These are phyloP conservation scores for Lacerta agilis DNA, from an alignment of 2,797 vertebrate genomes.

Conservation along the genomic window DNA sequence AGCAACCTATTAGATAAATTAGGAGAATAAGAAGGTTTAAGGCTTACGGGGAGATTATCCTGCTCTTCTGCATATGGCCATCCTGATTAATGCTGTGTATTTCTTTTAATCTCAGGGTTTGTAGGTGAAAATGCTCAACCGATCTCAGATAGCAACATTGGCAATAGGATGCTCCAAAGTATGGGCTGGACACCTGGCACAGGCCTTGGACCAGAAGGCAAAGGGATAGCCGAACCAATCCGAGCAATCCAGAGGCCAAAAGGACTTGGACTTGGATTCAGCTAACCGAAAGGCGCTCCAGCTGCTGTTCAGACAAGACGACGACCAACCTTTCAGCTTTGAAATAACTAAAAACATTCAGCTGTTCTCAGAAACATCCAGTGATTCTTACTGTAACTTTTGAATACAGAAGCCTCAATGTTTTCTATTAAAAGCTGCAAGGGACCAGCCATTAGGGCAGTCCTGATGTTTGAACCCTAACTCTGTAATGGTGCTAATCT, in stretches of 20 bases:
- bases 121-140: slow-evolving; percentile 88
- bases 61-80: slow-evolving; percentile 57
- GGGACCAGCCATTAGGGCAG: slow-evolving; percentile 37
- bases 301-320: slow-evolving; percentile 35
- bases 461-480: slow-evolving; percentile 41
- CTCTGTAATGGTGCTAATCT: slow-evolving; percentile 74
- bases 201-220: slow-evolving; percentile 92
- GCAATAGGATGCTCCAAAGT: slow-evolving; percentile 93
- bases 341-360: slow-evolving; percentile 34
- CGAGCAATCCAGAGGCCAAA: slow-evolving; percentile 88
- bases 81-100: slow-evolving; percentile 66
- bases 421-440: slow-evolving; percentile 32
- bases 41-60: slow-evolving; percentile 71
- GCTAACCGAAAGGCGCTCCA: slow-evolving; percentile 71
- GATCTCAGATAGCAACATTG: slow-evolving; percentile 92
- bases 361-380: slow-evolving; percentile 28
- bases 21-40: slow-evolving; percentile 75
- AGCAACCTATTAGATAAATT: slow-evolving; percentile 73
- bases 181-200: slow-evolving; percentile 95
- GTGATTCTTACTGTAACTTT: slow-evolving; percentile 57
- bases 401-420: slow-evolving; percentile 32
- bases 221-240: slow-evolving; percentile 92
- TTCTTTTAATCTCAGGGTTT: slow-evolving; percentile 80
- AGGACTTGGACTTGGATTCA: slow-evolving; percentile 83
- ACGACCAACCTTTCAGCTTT: slow-evolving; percentile 33